Conservation (phyloP, 2,888 invertebrate species). For the Drosophila anomelani region DNA sequence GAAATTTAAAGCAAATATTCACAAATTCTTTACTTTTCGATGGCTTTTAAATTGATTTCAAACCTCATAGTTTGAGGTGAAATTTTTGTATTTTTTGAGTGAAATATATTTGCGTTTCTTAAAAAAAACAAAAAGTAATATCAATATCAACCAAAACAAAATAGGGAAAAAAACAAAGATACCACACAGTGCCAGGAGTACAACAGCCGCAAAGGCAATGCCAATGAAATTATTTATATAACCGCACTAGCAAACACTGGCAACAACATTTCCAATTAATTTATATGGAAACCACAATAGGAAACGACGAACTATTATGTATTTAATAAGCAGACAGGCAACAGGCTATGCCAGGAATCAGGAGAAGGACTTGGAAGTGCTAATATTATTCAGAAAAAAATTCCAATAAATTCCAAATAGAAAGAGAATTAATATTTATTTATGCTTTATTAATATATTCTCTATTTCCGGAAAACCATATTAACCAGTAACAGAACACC, state of each 20-base stretch:
- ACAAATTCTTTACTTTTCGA: no score
- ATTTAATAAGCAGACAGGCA: conserved; percentile 14
- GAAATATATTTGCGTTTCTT: not conserved
- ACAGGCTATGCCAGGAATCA: conserved; percentile 7
- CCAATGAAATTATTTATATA: conserved; percentile 23
- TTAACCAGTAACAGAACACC: not conserved
- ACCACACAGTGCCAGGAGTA: not conserved
- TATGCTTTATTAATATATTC: not conserved
- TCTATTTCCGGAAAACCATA: not conserved
- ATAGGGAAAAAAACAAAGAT: not conserved
- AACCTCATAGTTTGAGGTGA: no score
- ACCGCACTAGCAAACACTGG: conserved; percentile 8
- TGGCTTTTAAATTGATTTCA: not conserved
- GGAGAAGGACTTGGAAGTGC: not conserved
- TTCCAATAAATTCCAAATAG: no score
- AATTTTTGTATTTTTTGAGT: no score
- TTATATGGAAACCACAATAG: conserved; percentile 30
- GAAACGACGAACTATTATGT: conserved; percentile 17
- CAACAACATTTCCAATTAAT: conserved; percentile 29
- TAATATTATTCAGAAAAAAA: not conserved
- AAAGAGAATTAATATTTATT: no score
- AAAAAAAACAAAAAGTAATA: not conserved
- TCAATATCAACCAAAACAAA: conserved; percentile 1
- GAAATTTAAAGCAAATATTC: no score
- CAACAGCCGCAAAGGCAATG: conserved; percentile 31